phyloP scores from a whole-genome alignment of 2,888 invertebrate genomes.

The Drosophila rubida region DNA sequence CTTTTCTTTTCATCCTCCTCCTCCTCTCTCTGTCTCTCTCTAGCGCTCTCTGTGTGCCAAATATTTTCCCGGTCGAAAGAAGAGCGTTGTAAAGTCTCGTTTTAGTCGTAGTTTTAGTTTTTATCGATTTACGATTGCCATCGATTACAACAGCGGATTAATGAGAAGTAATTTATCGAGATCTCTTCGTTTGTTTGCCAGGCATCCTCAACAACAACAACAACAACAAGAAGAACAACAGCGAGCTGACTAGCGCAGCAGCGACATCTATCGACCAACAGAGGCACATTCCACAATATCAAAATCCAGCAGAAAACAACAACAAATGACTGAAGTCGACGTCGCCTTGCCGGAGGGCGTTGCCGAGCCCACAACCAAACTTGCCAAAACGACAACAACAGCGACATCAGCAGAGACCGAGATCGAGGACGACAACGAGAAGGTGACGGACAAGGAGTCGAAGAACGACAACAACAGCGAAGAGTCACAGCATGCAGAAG shows the following conservation, averaged over 20 bases:
- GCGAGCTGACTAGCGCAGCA: slow-evolving; percentile 15
- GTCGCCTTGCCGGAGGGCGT: slow-evolving; percentile 82
- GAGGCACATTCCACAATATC: slow-evolving; percentile 58
- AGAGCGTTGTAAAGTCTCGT: slow-evolving; percentile 9
- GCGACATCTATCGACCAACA: slow-evolving; percentile 44
- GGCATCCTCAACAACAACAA: slow-evolving; percentile 26
- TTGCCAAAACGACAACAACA: slow-evolving; percentile 57
- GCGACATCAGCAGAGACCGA: slow-evolving; percentile 25
- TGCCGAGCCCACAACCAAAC: slow-evolving; percentile 72
- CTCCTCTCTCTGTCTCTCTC: neutral
- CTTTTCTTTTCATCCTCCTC: slow-evolving; percentile 46
- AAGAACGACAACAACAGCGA: slow-evolving; percentile 12
- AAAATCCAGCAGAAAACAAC: slow-evolving; percentile 45
- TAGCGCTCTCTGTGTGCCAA: slow-evolving; percentile 51
- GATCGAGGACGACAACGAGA: slow-evolving; percentile 15
- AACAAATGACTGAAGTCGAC: slow-evolving; percentile 83
- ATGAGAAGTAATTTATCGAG: slow-evolving; percentile 39
- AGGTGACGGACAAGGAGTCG: neutral
- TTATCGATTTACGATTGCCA: slow-evolving; percentile 35
- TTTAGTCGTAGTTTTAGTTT: neutral
- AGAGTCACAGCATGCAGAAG: slow-evolving; percentile 25
- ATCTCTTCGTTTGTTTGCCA: slow-evolving; percentile 25
- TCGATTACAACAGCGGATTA: slow-evolving; percentile 10
- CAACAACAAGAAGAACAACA: slow-evolving; percentile 10
- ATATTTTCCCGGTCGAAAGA: slow-evolving; percentile 63